Base-by-base conservation (phyloP, 2,888 invertebrate genomes). In the Lochmaea crataegi region DNA sequence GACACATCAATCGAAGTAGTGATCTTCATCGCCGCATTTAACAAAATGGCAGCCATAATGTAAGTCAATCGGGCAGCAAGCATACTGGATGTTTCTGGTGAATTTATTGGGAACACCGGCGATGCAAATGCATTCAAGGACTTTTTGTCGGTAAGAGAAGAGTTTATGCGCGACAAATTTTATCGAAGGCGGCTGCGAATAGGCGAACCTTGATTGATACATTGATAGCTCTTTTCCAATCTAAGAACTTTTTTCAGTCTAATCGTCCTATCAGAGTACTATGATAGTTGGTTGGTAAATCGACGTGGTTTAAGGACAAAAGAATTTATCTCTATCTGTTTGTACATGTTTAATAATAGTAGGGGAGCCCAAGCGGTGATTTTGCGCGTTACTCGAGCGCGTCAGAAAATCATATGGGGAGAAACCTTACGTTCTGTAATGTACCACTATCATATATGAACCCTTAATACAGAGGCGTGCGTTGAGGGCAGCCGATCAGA, bases 31-130 rank as follows among this genome's bases (percentile, higher is more conserved):
- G 57, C 57, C 42, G 77, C 75, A 77, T 78, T 77, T 79, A 76
- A 78, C 78, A 77, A 80, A 81, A 81, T 81, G 78, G 80, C 80
- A 80, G 81, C 78, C 78, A 80, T 81, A 80, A 80, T 81, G 78
- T 80, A 81, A 80, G 80, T 81, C 80, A n/a, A n/a, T n/a, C n/a
- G n/a, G n/a, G n/a, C n/a, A n/a, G n/a, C n/a, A n/a, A n/a, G n/a
- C n/a, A n/a, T n/a, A 73, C 72, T 74, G 70, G 73, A 74, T 74
- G 74, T 74, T 65, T 68, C 63, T 60, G 60, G 65, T 51, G 56
- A 66, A 77, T 77, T 77, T 77, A 75, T 74, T 32, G 69, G 53
- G 71, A 75, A 66, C 72, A 71, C 70, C 68, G 48, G 61, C 74
- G 72, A 74, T 75, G 75, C 74, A 74, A 73, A 77, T 77, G 72